A percentile compares a stretch with the other conserved stretches of the same genome.
These are phyloP conservation scores for Leptinotarsa texana DNA, from an alignment of 1,140 invertebrate genomes.

Conservation along the genomic window DNA sequence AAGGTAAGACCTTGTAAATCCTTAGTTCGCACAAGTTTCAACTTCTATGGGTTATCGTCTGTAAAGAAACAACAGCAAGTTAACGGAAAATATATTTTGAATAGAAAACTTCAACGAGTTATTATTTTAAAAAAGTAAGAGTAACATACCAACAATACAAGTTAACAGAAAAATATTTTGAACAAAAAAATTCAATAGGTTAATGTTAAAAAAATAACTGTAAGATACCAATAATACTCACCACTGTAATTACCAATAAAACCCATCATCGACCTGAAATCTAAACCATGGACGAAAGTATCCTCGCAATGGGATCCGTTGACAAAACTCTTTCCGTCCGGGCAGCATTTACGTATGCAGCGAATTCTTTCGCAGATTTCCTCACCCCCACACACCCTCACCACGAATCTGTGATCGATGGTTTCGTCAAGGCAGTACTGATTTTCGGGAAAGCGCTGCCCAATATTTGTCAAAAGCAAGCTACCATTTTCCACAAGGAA, in stretches of 20 bases:
- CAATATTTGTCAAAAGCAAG: conserved; percentile 2
- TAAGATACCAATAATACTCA: background rate
- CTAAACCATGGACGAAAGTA: conserved; percentile 35
- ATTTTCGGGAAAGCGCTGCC: background rate
- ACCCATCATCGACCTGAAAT: conserved; percentile 26
- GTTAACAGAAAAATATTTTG: too few relatives aligned
- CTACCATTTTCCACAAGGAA: conserved; percentile 7
- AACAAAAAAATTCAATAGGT: too few relatives aligned
- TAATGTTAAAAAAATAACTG: too few relatives aligned
- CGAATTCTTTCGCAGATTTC: conserved; percentile 33
- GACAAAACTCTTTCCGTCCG: conserved; percentile 43
- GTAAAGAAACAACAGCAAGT: too few relatives aligned
- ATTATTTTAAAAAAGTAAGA: too few relatives aligned
- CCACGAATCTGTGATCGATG: conserved; percentile 11
- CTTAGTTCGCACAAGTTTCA: too few relatives aligned
- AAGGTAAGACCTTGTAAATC: too few relatives aligned
- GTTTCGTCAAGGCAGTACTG: conserved; percentile 39
- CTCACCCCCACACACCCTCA: conserved; percentile 36
- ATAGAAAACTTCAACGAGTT: too few relatives aligned
- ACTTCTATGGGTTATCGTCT: too few relatives aligned
- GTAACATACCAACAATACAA: too few relatives aligned
- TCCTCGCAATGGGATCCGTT: conserved; percentile 38
- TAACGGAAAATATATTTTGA: too few relatives aligned
- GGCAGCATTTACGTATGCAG: conserved; percentile 48
- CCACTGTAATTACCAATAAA: conserved; percentile 21